Evolutionary conservation across 1,140 invertebrate genomes (phyloP), one percentile per base, ranked within the genome.

Genomic region (Heliconius melpomene): DNA sequence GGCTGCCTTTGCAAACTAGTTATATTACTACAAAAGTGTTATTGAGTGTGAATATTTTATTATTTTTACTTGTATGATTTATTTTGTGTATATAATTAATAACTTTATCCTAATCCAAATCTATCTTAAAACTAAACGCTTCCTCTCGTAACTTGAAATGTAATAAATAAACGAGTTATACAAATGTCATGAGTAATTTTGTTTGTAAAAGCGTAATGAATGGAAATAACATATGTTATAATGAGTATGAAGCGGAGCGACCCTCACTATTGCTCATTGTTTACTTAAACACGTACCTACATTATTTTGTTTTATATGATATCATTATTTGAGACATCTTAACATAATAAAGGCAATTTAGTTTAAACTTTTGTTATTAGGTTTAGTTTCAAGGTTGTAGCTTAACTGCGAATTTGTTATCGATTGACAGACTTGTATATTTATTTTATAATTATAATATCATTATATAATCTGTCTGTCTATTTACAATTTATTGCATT

Each of bases 201-300:
- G 75, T 85, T 87, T 85, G 85, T 80, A 75, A 85, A 84, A 82
- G 75, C 78, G 77, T 82, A 82, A 80, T 84, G 82, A 83, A 82
- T 83, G 79, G 60, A 29, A 66, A 79, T 81, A 80, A 84, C 83
- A 82, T 80, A 74, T 85, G 82, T 82, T 83, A 81, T 74, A 18
- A 52, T 23, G 16, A 75, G 26, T 70, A 40, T 50, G 40, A 79
- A 73, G 40, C 66, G 36, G 23, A 72, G 38, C 29, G 50, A 38
- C 23, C 70, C 66, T 71, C 40, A 74, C 50, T 9, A 23, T 81
- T 76, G 71, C 75, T 81, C 75, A 81, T 78, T 81, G 72, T 71
- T 74, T 60, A 36, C n/a, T 66, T 66, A 66, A 71, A 78, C 76
- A 66, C 3, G 40, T 46, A 16, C 16, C 8, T 66, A 66, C 11